Conservation (phyloP, 2,113 vertebrate genomes). For the Cyrtonyx montezumae region DNA sequence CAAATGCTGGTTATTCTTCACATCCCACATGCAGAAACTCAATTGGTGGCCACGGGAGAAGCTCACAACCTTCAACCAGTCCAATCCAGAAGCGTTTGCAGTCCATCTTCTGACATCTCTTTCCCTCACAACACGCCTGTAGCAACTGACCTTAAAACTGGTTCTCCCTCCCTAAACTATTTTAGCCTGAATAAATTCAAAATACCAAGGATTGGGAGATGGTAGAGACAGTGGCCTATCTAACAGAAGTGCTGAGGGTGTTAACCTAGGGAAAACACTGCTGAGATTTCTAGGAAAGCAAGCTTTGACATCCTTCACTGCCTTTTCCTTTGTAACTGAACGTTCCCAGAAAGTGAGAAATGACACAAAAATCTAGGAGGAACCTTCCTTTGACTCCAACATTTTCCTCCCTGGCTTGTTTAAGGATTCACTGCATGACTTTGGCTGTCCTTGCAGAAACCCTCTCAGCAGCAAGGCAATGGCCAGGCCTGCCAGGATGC, state of each 20-base stretch:
- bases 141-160: background rate
- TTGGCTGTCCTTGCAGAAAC: background rate
- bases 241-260: background rate
- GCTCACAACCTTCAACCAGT: background rate
- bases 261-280: background rate
- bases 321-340: background rate
- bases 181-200: background rate
- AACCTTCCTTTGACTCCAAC: background rate
- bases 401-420: background rate
- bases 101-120: fast-evolving
- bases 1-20: background rate
- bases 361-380: background rate
- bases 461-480: background rate
- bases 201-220: background rate
- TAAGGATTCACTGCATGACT: background rate
- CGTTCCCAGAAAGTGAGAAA: background rate
- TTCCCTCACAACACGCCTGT: background rate
- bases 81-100: background rate
- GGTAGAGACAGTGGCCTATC: background rate
- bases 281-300: background rate
- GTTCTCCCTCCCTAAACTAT: too few species aligned
- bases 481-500: background rate
- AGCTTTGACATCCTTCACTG: background rate
- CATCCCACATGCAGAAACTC: background rate
- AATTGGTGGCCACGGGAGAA: fast-evolving